These are phyloP conservation scores for Pelochelys cantorii DNA, from an alignment of 2,797 vertebrate species.

Conservation along the genomic window DNA sequence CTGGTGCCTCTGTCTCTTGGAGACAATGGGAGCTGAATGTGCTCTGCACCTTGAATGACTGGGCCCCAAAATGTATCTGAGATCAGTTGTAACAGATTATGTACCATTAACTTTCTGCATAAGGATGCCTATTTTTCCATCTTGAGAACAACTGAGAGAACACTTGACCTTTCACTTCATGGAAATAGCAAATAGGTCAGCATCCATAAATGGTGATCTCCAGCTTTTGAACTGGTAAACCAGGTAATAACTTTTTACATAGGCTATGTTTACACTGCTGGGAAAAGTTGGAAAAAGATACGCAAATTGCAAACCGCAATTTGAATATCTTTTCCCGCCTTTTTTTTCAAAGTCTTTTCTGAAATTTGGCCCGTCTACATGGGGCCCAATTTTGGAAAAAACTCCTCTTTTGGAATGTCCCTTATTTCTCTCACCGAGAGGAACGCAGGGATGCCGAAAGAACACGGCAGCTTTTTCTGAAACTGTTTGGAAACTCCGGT, in stretches of 20 bases:
- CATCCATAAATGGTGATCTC: not conserved
- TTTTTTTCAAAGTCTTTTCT: no score
- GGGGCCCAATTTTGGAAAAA: no score
- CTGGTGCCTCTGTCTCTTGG: not conserved
- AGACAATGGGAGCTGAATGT: not conserved
- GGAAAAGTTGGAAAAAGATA: no score
- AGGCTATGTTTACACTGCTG: not conserved
- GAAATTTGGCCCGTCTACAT: no score
- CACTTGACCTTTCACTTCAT: not conserved
- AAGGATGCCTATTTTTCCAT: not conserved
- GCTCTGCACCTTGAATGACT: not conserved
- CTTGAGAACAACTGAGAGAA: not conserved
- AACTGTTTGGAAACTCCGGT: no score
- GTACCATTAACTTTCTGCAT: not conserved
- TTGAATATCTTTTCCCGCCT: no score
- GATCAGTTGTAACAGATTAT: not conserved
- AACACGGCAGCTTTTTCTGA: no score
- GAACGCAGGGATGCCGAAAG: no score
- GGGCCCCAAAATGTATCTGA: not conserved
- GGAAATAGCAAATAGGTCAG: not conserved
- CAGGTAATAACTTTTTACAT: not conserved
- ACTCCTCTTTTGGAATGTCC: no score
- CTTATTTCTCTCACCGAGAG: no score
- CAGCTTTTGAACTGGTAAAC: not conserved
- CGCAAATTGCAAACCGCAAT: no score